phyloP scores from a whole-genome alignment of 1,140 invertebrate genomes.

The Oncopodura yosiiana region DNA sequence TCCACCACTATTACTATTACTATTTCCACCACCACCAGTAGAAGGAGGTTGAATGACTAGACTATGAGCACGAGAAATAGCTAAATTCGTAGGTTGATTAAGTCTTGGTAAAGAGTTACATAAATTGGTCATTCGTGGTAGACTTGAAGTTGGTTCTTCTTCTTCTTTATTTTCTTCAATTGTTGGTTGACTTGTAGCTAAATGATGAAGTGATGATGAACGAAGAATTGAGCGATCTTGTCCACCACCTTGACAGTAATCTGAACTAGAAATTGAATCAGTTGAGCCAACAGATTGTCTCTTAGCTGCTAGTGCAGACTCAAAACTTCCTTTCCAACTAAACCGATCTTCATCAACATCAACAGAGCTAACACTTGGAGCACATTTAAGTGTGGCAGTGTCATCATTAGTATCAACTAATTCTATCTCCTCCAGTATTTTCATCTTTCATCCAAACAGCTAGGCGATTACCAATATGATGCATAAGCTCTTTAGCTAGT shows the following conservation, averaged over 20 bases:
- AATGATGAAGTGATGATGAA: slow-evolving; percentile 33
- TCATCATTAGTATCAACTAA: slow-evolving; percentile 22
- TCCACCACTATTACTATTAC: neutral
- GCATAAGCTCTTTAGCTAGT: slow-evolving; percentile 85
- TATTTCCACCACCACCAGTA: neutral
- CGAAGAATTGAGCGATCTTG: slow-evolving; percentile 28
- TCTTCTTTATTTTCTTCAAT: slow-evolving; percentile 28
- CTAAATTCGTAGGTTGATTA: slow-evolving; percentile 22
- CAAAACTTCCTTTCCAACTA: slow-evolving; percentile 81
- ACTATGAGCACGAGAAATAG: slow-evolving; percentile 31
- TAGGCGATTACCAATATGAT: slow-evolving; percentile 78
- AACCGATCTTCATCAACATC: slow-evolving; percentile 57
- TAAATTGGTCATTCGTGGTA: slow-evolving; percentile 24
- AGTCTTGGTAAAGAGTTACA: slow-evolving; percentile 31
- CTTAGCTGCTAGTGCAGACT: slow-evolving; percentile 72
- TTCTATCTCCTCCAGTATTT: slow-evolving; percentile 16
- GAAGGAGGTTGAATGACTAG: neutral
- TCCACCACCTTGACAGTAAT: neutral
- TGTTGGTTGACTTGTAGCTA: slow-evolving; percentile 31
- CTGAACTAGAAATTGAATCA: slow-evolving; percentile 29
- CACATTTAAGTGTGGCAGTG: slow-evolving; percentile 35
- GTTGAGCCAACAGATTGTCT: slow-evolving; percentile 32
- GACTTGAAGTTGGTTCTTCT: slow-evolving; percentile 26
- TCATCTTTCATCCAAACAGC: slow-evolving; percentile 80
- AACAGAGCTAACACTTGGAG: slow-evolving; percentile 42